These are phyloP conservation scores for Unio pictorum DNA, from an alignment of 2,888 invertebrate genomes.

Conservation along the genomic window DNA sequence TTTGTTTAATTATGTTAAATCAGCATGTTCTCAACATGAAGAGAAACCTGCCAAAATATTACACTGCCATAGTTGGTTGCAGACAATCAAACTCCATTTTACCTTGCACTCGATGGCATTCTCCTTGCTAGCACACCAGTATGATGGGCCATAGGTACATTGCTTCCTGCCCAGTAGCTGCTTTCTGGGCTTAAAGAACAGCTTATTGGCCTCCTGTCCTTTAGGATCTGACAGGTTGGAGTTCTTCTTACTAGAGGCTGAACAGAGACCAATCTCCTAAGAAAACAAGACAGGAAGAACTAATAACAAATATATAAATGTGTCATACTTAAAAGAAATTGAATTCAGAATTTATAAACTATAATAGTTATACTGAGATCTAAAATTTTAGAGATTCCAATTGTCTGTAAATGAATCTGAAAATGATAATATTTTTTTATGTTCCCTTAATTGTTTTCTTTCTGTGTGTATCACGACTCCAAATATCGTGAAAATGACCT, in stretches of 20 bases:
- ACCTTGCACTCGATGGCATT: conserved; percentile 58
- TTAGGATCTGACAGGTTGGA: no score
- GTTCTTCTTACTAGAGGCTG: background rate
- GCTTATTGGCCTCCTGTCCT: conserved; percentile 8
- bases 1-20: background rate
- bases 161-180: conserved; percentile 44
- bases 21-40: background rate
- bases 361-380: no score
- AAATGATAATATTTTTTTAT: no score
- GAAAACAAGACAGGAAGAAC: conserved; percentile 3
- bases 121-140: conserved; percentile 56
- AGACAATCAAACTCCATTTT: conserved; percentile 17
- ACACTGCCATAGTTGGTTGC: background rate
- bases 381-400: no score
- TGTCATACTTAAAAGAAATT: no score
- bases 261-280: conserved; percentile 25
- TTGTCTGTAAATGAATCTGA: no score
- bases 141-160: conserved; percentile 60
- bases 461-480: no score
- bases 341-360: no score
- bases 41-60: background rate
- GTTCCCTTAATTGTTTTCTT: no score
- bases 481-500: no score
- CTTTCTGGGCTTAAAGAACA: conserved; percentile 25
- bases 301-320: no score